phyloP scores from a whole-genome alignment of 1,140 invertebrate species.

The Sitodiplosis mosellana region DNA sequence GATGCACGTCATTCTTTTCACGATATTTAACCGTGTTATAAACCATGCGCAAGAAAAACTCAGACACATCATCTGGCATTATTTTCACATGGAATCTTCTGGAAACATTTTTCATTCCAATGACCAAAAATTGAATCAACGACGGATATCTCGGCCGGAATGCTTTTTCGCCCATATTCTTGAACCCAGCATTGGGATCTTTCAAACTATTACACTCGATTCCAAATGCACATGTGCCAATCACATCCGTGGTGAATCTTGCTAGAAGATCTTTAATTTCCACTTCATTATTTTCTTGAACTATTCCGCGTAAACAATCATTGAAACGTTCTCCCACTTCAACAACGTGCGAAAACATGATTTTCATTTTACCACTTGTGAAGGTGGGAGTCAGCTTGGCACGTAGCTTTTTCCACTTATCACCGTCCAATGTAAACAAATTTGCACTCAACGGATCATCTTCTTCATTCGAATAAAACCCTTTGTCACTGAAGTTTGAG shows the following conservation, averaged over 20 bases:
- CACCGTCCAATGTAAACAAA: constrained; percentile 15
- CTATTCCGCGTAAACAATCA: constrained; percentile 6
- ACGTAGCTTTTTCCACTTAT: constrained; percentile 32
- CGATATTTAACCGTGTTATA: too few relatives aligned
- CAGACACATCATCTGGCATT: not conserved
- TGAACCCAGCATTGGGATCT: constrained; percentile 22
- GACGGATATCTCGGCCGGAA: not conserved
- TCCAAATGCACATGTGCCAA: constrained; percentile 22
- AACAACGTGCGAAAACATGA: constrained; percentile 28
- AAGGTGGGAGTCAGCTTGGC: constrained; percentile 36
- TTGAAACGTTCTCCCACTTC: constrained; percentile 15
- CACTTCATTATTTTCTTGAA: constrained; percentile 9
- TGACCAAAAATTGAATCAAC: not conserved
- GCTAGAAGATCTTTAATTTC: constrained; percentile 36
- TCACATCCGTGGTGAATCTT: constrained; percentile 36
- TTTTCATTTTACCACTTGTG: constrained; percentile 32
- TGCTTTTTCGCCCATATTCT: constrained; percentile 7
- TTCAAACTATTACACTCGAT: constrained; percentile 24
- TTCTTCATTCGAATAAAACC: constrained; percentile 9
- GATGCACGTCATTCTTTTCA: too few relatives aligned
- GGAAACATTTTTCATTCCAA: not conserved
- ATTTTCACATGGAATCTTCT: not conserved
- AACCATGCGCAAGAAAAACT: not conserved
- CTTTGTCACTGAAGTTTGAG: constrained; percentile 12
- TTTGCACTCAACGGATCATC: constrained; percentile 13